Evolutionary conservation across 2,797 vertebrate genomes (phyloP), one percentile per base, ranked within the genome.

Genomic region (Labeo calbasu): DNA sequence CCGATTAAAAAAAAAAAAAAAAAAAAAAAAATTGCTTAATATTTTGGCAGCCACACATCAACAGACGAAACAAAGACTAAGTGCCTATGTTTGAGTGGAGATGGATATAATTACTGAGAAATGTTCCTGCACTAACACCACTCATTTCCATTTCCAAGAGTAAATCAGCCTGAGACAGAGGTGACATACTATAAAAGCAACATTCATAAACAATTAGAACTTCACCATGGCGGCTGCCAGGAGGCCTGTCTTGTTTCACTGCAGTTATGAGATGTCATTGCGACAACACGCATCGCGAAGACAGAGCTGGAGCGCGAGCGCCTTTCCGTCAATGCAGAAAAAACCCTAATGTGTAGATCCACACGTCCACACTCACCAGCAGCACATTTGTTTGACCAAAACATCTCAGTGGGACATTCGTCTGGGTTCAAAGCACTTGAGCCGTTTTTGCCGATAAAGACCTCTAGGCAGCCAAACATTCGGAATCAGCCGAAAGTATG

Each of bases 31-130:
- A 48, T 55, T n/a, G 81, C 72, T 43, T 43, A 17, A 46, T 59
- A 71, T 65, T 83, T 76, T 83, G 81, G 72, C 28, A 71, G 23
- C 51, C 51, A 71, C 55, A 77, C 53, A 53, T 53, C 23, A 77
- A n/a, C 51, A 50, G 15, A 28, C 4, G 14, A 59, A 70, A 75
- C 63, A 13, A 19, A 82, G 75, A 46, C 68, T 5, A 25, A 72
- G 32, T 63, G 81, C 65, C 73, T 57, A 59, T 25, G 59, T 50
- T 61, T 75, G 46, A 66, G 51, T 2, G 1, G 51, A 59, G 82
- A 83, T 25, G 23, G 71, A 82, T 83, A 82, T 85, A 80, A 77
- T 86, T 83, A 81, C 32, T 36, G n/a, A 53, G 23, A 80, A 81
- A 77, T 11, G 65, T 82, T 86, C 57, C 48, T 72, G 71, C 25